Conservation (phyloP, 2,888 invertebrate genomes). For the Physocephala rufipes region DNA sequence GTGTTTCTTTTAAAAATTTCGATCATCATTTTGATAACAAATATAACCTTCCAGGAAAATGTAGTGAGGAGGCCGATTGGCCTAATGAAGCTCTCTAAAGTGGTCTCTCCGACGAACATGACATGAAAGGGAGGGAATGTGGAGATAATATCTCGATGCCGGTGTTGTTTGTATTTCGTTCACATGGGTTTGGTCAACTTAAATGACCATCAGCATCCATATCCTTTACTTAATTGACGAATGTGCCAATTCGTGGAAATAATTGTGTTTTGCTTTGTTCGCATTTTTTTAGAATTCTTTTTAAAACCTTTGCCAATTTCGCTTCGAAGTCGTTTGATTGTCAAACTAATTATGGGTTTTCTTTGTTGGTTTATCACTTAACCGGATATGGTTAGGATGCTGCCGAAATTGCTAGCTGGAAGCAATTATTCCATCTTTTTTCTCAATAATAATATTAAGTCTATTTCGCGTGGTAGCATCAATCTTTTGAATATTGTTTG, state of each 20-base stretch:
- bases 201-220: conserved; percentile 22
- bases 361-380: conserved; percentile 5
- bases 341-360: conserved; percentile 9
- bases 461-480: no score
- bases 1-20: no score
- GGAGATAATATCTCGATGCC: no score
- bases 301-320: neutral
- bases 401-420: no score
- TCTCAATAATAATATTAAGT: conserved; percentile 35
- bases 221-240: conserved; percentile 27
- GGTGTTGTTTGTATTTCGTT: conserved; percentile 7
- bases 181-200: conserved; percentile 19
- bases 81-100: no score
- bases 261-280: neutral
- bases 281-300: neutral
- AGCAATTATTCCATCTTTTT: no score
- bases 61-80: no score
- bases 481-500: no score
- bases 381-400: conserved; percentile 30
- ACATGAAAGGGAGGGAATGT: no score
- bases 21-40: no score
- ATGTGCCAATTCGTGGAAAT: conserved; percentile 33
- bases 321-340: neutral
- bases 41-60: no score
- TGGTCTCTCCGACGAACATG: no score